phyloP scores from a whole-genome alignment of 2,113 vertebrate species.

The Sebastes fasciatus region DNA sequence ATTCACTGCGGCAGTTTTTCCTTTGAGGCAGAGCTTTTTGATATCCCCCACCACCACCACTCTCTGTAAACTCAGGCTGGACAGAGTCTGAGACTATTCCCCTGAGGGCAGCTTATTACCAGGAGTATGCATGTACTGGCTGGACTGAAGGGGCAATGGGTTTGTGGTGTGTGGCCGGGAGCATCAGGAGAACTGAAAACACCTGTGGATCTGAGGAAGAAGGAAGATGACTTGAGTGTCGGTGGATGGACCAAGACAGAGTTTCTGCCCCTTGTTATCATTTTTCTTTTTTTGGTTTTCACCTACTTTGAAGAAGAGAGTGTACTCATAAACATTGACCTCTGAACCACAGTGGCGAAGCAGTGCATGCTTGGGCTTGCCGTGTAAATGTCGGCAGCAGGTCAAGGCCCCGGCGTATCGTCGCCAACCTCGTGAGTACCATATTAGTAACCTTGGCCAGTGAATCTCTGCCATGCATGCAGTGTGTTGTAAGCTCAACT shows the following conservation, averaged over 20 bases:
- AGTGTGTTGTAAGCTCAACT: no score
- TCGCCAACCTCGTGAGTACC: no score
- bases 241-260: not conserved
- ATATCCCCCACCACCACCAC: not conserved
- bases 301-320: not conserved
- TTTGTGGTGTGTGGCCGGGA: not conserved
- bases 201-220: not conserved
- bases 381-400: no score
- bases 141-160: not conserved
- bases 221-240: not conserved
- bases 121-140: not conserved
- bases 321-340: not conserved
- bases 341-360: no score
- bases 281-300: not conserved
- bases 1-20: not conserved
- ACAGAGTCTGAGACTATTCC: not conserved
- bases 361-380: no score
- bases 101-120: not conserved
- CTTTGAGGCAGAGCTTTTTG: not conserved
- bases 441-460: no score
- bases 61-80: not conserved
- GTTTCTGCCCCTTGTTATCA: not conserved
- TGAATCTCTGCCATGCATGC: no score
- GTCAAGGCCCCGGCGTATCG: no score
- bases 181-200: not conserved